Evolutionary conservation across 2,113 vertebrate genomes (phyloP).

Genomic region (Perca fluviatilis): DNA sequence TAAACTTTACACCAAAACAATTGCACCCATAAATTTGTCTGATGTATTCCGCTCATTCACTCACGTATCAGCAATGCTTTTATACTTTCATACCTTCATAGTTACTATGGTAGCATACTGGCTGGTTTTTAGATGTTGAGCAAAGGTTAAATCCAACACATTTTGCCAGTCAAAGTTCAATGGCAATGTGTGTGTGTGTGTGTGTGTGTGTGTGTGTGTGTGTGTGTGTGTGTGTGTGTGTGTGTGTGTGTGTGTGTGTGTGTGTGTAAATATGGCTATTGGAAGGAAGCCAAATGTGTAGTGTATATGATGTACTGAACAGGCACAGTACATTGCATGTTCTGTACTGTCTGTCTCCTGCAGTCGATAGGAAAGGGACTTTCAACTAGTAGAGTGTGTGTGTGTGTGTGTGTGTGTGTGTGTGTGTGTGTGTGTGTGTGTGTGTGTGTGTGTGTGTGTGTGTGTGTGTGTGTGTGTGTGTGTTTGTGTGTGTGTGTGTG

Average conservation of each 20-base stretch:
- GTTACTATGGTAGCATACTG: not conserved
- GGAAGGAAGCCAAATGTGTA: constrained; percentile 2
- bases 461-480: not conserved
- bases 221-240: constrained; percentile 12
- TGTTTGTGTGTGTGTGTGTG: not conserved
- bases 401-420: not conserved
- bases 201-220: not conserved
- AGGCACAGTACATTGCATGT: not conserved
- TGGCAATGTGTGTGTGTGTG: not conserved
- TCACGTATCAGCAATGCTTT: not conserved
- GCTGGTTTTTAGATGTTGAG: constrained; percentile 33
- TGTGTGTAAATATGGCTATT: not conserved
- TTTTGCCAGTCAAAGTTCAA: constrained; percentile 51
- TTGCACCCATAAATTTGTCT: not conserved
- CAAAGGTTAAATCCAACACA: constrained; percentile 66
- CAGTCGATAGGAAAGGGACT: not conserved
- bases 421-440: not conserved
- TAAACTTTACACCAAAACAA: not conserved
- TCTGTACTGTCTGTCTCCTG: not conserved
- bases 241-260: not conserved
- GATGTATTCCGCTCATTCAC: not conserved
- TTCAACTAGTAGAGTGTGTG: not conserved
- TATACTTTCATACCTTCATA: not conserved
- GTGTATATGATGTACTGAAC: constrained; percentile 8
- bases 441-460: not conserved